Evolutionary conservation across 1,140 invertebrate genomes (phyloP), one percentile per base, ranked within the genome.

Genomic region (Heliconius hewitsoni): DNA sequence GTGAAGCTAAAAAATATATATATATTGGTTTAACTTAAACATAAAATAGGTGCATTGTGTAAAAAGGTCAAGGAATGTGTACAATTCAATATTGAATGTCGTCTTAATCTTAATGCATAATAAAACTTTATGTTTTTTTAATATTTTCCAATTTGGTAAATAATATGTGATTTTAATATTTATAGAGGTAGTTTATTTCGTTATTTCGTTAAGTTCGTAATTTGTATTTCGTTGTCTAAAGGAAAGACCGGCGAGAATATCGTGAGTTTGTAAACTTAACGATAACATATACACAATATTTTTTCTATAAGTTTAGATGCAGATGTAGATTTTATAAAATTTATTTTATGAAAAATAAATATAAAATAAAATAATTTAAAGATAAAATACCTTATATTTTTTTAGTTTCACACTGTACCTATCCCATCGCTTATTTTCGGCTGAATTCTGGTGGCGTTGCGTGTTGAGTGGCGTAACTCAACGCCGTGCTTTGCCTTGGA

Each of bases 61-160:
- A 66, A 66, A 66, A 66, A 66, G 23, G 60, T 66, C 60, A 66
- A 27, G 9, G 23, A 66, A 66, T 66, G 11, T 30, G 9, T 66
- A 66, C 60, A 66, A 66, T 30, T 66, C 8, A 66, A 66, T 30
- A 13, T 27, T 27, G 60, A 66, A 27, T 27, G 60, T 66, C 60
- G 23, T 66, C 3, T 66, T 5, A 27, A 66, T 30, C 23, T 66
- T 30, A 66, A 60, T 60, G 11, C 9, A 60, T 60, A 11, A 60
- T 60, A 60, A 60, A 66, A 66, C n/a, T 60, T 60, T 60, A 60
- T 60, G n/a, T 60, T 60, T 3, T 60, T 19, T 60, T 60, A 60
- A 60, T 60, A 60, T 60, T 60, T 27, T 60, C 18, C 18, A 11
- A 60, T 23, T 23, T 60, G 3, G 8, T 23, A 23, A 60, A 60